These are phyloP conservation scores for Hyperoodon ampullatus DNA, from an alignment of 2,113 vertebrate species.

Conservation along the genomic window DNA sequence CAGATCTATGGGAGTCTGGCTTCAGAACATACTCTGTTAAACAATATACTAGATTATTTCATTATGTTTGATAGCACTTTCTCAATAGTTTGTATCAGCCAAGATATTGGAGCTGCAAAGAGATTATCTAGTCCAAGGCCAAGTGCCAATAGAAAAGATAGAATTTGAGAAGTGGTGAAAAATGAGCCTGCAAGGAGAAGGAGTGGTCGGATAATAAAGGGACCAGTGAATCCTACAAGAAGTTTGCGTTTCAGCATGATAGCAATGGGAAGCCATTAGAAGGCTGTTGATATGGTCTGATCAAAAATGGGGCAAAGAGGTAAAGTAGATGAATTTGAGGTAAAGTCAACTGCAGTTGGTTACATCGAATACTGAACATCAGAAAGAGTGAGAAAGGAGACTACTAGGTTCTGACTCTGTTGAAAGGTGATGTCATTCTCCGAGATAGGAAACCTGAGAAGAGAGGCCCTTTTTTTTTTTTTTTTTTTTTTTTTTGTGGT, in stretches of 20 bases:
- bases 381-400: neutral
- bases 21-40: neutral
- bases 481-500: too few species aligned
- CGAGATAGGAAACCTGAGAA: neutral
- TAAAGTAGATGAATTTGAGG: neutral
- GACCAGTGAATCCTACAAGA: neutral
- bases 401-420: neutral
- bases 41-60: neutral
- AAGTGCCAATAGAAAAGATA: neutral
- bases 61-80: neutral
- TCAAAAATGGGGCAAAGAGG: neutral
- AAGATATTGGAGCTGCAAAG: neutral
- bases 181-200: neutral
- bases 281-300: neutral
- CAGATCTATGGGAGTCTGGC: neutral
- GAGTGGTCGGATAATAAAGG: neutral
- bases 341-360: neutral
- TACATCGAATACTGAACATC: neutral
- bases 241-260: neutral
- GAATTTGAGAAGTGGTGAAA: neutral
- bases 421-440: neutral
- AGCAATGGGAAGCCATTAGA: neutral
- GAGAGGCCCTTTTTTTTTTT: neutral
- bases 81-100: neutral
- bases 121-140: neutral